Base-by-base conservation (phyloP, 2,797 vertebrate genomes). In the Smutsia temminckii region DNA sequence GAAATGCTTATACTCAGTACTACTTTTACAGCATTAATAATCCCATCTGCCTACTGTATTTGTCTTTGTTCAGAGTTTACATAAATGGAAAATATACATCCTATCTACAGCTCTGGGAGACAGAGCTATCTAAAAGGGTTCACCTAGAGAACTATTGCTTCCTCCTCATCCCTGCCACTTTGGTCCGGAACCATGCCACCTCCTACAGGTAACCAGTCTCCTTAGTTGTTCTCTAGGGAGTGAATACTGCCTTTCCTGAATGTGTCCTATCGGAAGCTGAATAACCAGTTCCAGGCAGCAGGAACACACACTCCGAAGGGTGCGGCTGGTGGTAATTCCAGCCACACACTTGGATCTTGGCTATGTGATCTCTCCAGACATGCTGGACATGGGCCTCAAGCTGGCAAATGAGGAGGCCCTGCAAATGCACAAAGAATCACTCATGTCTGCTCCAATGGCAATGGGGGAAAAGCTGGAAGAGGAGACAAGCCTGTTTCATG, bases 111-210 rank as follows among this genome's bases (percentile, higher is more conserved):
- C 32, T 79, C 63, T n/a, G 21, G 37, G 34, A 42, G 49, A 27
- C 49, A 34, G 74, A 79, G 51, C 75, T 34, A 13, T 10, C 57
- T 1, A 4, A 32, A 21, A 53, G 40, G 12, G 5, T 57, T 6
- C 10, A 27, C 29, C 57, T 37, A 57, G 75, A 51, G n/a, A n/a
- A 57, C 13, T 9, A 21, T 10, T 2, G 7, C 34, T 34, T 18
- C 14, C 21, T 8, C 51, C 29, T 79, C 51, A 57, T 2, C 29
- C 29, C 37, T 79, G 14, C 37, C 16, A 6, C 6, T 6, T 79
- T 0, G 0, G 29, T 66, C 11, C 11, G 13, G 7, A 1, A 37
- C 51, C 61, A 10, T 0, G 0, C 72, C 4, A 6, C 72, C 51
- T 34, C 23, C 32, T 18, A 7, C n/a, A 10, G 32, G 40, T 34